These are phyloP conservation scores for Nephrotoma guestfalica DNA, from an alignment of 2,888 invertebrate genomes.

Conservation along the genomic window DNA sequence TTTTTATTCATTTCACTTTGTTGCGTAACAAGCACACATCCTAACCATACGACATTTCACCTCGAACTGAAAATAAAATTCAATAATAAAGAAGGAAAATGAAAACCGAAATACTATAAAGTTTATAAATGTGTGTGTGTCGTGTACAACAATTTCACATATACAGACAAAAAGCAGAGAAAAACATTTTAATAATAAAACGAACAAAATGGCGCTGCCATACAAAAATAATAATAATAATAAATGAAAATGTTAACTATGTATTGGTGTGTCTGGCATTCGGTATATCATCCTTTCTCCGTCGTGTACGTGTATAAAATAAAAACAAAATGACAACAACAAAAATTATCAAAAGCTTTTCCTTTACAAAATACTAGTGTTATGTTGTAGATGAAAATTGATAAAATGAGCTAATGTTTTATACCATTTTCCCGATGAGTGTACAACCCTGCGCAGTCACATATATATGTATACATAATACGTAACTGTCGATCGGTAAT, in stretches of 20 bases:
- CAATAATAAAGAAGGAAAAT: neutral
- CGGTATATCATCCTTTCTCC: neutral
- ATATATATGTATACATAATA: neutral
- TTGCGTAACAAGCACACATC: slow-evolving; percentile 1
- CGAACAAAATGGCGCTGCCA: neutral
- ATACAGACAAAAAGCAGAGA: neutral
- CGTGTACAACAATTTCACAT: neutral
- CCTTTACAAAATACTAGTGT: neutral
- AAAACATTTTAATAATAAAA: neutral
- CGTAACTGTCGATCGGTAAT: neutral
- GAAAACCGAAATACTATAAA: neutral
- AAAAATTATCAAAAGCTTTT: neutral
- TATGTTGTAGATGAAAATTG: neutral
- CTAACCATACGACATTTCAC: slow-evolving; percentile 7
- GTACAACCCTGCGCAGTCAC: neutral
- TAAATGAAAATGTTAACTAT: neutral
- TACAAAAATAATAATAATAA: neutral
- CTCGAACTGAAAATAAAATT: slow-evolving; percentile 6
- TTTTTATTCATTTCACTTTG: neutral
- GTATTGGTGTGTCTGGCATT: neutral
- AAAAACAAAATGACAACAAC: neutral
- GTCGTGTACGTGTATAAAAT: neutral
- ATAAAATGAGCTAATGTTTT: neutral
- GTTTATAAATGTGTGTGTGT: neutral
- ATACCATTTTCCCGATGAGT: neutral